Base-by-base conservation (phyloP, 2,888 invertebrate species). In the Eristalinus sepulchralis region DNA sequence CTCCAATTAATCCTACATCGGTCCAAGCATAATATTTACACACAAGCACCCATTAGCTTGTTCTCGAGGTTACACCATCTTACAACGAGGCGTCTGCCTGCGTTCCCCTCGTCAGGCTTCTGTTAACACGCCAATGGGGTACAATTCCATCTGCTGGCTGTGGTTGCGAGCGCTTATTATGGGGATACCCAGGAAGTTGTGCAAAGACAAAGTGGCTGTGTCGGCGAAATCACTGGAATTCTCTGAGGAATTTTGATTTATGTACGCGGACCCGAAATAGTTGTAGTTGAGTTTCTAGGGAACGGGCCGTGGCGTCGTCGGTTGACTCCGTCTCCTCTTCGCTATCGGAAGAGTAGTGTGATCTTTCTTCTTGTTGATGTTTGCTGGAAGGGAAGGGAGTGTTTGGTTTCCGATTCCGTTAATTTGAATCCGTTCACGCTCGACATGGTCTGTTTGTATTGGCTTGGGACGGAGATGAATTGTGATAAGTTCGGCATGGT, bases 1-100 rank as follows among this genome's bases (percentile, higher is more conserved):
- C 64, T 31, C 67, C 53, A 73, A 77, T 82, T 85, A 85, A 82
- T 85, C 82, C 60, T 55, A 73, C 64, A 73, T 82, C 77, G 59
- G 73, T 72, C 60, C 70, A 82, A 82, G 22, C 70, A 66, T 47
- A 71, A 76, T 77, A 81, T 85, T 85, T 85, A 81, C 85, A 17
- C 17, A 47, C 47, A 27, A 27, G 2, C 47, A 47, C 47, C 1
- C 39, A 77, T 53, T 71, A 47, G 72, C 73, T 82, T 85, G 72
- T 39, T n/a, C 47, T n/a, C 47, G 17, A n/a, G 77, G 73, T 85
- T 85, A 85, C 85, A 85, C 73, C 33, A 82, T 81, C 68, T 62
- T 60, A 60, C 11, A 24, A 73, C 64, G 66, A 24, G 47, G 27
- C 9, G 66, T 11, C n/a, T n/a, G 39, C 5, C 27, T 27, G 27